phyloP scores from a whole-genome alignment of 2,113 vertebrate species.

The Phodopus roborovskii region DNA sequence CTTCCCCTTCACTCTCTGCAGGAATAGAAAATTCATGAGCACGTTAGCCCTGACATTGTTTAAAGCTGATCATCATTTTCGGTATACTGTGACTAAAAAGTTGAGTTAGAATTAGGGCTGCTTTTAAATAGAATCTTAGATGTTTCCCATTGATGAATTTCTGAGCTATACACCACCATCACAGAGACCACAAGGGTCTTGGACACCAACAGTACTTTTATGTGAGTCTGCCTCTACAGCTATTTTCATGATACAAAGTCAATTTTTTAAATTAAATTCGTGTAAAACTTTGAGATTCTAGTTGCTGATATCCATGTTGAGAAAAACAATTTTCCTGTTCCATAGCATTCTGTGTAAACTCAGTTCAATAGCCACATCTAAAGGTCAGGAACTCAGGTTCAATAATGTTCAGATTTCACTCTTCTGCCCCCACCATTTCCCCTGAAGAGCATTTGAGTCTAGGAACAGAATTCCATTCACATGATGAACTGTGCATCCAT shows the following conservation, averaged over 20 bases:
- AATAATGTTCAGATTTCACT: not conserved
- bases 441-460: not conserved
- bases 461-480: not conserved
- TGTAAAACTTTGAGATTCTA: not conserved
- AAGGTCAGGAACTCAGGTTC: not conserved
- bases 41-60: not conserved
- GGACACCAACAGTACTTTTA: not conserved
- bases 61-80: not conserved
- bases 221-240: not conserved
- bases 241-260: not conserved
- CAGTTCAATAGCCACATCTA: not conserved
- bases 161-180: not conserved
- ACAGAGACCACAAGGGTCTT: not conserved
- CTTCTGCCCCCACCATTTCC: not conserved
- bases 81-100: not conserved
- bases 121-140: slow-evolving; percentile 14
- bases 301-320: not conserved
- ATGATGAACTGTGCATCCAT: accelerated
- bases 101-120: not conserved
- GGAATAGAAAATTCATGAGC: not conserved
- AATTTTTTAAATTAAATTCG: not conserved
- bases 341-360: not conserved
- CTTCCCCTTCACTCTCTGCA: not conserved
- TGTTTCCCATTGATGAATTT: not conserved
- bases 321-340: not conserved